Base-by-base conservation (phyloP, 2,113 vertebrate species). In the Ivindomyrus marchei region DNA sequence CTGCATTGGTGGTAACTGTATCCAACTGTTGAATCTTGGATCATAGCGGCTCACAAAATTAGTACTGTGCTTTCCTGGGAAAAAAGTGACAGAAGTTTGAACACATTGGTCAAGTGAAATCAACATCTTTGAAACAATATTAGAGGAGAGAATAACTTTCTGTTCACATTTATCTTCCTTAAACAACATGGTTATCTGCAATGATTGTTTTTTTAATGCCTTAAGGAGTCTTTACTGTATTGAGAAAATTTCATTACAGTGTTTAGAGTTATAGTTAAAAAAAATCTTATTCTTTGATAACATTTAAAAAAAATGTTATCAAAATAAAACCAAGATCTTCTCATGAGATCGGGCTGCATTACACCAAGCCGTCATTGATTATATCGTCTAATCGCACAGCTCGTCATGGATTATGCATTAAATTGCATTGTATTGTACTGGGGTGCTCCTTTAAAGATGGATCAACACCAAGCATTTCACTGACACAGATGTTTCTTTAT, bases 11-110 rank as follows among this genome's bases (percentile, higher is more conserved):
- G 98, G 98, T 93, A 99, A 95, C 94, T 99, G 98, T 93, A 99
- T 99, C 98, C 98, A 99, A 92, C 98, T 99, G 95, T 99, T 99
- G 97, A 99, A 99, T 93, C 98, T 97, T 88, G 98, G 98, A 94
- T 99, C 98, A 85, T 99, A 99, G 91, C 98, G 97, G 93, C 98
- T 99, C 92, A 99, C 98, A 96, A 99, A 99, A 94, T 99, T 98
- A 92, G 98, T 99, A 94, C 98, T 99, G 95, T 99, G 98, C 93
- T 99, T 99, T 93, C 98, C 98, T 99, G 96, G 6, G 85, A 91
- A 7, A 39, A 58, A 13, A 7, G 31, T 45, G 24, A 90, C 90
- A 66, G 92, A 53, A 17, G n/a, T 90, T 91, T 47, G 85, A 21
- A 45, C 1, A 88, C 27, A 62, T 70, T 8, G 66, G 15, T 17